Evolutionary conservation across 2,888 invertebrate genomes (phyloP).

Genomic region (Sminthurides aquaticus): DNA sequence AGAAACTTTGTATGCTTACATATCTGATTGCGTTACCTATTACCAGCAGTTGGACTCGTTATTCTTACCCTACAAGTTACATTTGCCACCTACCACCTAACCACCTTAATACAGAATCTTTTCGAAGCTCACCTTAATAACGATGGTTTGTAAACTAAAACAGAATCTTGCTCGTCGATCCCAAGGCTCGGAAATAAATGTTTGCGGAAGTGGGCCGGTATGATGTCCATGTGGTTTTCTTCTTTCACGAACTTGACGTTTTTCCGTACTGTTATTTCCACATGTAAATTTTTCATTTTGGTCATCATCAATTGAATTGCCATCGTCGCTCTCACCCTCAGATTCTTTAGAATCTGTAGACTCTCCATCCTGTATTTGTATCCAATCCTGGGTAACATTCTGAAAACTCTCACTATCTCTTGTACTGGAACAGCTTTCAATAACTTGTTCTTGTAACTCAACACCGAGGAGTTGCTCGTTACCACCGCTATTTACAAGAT

Average conservation of each 20-base stretch:
- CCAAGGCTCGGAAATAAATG: constrained; percentile 5
- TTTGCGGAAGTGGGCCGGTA: constrained; percentile 16
- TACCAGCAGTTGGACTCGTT: too few species aligned
- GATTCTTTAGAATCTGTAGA: constrained; percentile 1
- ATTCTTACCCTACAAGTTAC: too few species aligned
- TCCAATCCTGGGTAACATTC: background rate
- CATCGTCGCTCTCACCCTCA: background rate
- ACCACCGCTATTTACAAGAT: background rate
- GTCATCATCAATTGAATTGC: background rate
- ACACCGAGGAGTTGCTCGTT: too few species aligned
- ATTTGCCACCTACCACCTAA: background rate
- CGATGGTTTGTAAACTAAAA: constrained; percentile 17
- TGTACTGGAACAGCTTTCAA: constrained; percentile 5
- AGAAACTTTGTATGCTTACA: too few species aligned
- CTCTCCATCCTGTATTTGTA: background rate
- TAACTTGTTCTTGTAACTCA: constrained; percentile 17
- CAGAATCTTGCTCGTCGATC: constrained; percentile 14
- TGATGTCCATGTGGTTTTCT: constrained; percentile 4
- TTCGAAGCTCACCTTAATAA: constrained; percentile 11
- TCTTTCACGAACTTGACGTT: background rate
- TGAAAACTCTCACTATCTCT: background rate
- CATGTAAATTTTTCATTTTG: background rate
- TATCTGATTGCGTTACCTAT: too few species aligned
- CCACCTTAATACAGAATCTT: background rate
- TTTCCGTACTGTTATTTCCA: background rate